Base-by-base conservation (phyloP, 2,797 vertebrate genomes). In the Perdix hodgsoniae region DNA sequence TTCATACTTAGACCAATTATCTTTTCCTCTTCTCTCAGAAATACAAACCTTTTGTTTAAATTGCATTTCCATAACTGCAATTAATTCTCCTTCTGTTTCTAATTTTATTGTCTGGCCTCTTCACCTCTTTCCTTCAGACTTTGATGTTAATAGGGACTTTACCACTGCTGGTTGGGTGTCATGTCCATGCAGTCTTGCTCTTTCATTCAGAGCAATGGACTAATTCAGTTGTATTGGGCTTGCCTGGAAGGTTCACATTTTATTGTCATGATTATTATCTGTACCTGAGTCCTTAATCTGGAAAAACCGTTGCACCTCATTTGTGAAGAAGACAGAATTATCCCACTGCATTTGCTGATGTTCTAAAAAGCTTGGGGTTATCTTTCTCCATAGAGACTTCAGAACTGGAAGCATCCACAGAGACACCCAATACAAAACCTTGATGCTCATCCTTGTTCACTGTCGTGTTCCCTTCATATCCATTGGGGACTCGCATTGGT, bases 21-120 rank as follows among this genome's bases (percentile, higher is more conserved):
- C 72, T 40, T 73, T 40, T 54, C 81, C 79, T 91, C 77, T 45
- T 69, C 40, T 92, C 52, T 75, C 77, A 95, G 67, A 94, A 86
- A 86, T 84, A 73, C 57, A 73, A 83, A 37, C 47, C 49, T 93
- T 67, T 89, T 88, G 84, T 97, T 93, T 82, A 65, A 94, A 73
- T 61, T 90, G 9, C 3, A 40, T 96, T 96, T 95, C 77, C 77
- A 74, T 88, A 95, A 93, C 77, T 92, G 52, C 45, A 91, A 91
- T 96, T 87, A 92, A 94, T 84, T 96, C 59, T 89, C 21, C 75
- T 21, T 81, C 45, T 86, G 31, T 37, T 86, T 76, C 86, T 88
- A 57, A 92, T 81, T 83, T 72, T 88, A 15, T 73, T 37, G 33
- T 63, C 82, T 88, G 72, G 78, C 73, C 60, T 88, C 39, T 88